Evolutionary conservation across 1,140 invertebrate species (phyloP).

Genomic region (Drosophila pandora): DNA sequence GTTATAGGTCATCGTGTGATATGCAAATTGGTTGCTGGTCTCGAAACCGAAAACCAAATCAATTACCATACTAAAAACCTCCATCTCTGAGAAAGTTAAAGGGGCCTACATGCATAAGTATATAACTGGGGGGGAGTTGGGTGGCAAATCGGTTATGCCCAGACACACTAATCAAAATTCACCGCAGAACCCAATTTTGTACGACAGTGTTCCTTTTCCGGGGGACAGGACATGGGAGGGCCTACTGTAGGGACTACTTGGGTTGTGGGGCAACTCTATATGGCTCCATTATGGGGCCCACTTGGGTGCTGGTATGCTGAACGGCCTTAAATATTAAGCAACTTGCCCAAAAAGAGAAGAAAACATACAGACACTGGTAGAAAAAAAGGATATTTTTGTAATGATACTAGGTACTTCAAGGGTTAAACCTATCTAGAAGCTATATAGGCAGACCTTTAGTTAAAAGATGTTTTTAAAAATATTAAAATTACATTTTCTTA

Average conservation of each 20-base stretch:
- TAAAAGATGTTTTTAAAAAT: background rate
- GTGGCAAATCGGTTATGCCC: slow-evolving; percentile 18
- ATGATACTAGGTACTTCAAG: no score
- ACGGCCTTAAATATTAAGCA: slow-evolving; percentile 69
- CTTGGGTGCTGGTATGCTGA: slow-evolving; percentile 36
- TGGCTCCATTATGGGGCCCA: slow-evolving; percentile 34
- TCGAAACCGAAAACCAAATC: slow-evolving; percentile 1
- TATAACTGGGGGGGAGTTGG: background rate
- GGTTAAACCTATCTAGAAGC: no score
- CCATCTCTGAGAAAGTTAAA: background rate
- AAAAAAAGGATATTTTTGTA: background rate
- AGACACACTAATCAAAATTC: slow-evolving; percentile 43
- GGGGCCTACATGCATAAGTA: no score
- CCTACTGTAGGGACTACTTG: no score
- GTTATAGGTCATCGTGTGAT: background rate
- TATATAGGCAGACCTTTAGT: background rate
- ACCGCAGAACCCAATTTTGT: slow-evolving; percentile 44
- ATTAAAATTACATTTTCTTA: background rate
- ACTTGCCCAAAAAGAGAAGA: slow-evolving; percentile 40
- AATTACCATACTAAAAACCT: slow-evolving; percentile 19
- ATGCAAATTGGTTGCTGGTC: slow-evolving; percentile 7
- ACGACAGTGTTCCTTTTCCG: slow-evolving; percentile 15
- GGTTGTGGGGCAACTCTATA: slow-evolving; percentile 6
- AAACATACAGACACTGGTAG: slow-evolving; percentile 18
- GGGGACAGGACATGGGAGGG: background rate